These are phyloP conservation scores for Ypsolopha scabrella DNA, from an alignment of 2,888 invertebrate species.

Conservation along the genomic window DNA sequence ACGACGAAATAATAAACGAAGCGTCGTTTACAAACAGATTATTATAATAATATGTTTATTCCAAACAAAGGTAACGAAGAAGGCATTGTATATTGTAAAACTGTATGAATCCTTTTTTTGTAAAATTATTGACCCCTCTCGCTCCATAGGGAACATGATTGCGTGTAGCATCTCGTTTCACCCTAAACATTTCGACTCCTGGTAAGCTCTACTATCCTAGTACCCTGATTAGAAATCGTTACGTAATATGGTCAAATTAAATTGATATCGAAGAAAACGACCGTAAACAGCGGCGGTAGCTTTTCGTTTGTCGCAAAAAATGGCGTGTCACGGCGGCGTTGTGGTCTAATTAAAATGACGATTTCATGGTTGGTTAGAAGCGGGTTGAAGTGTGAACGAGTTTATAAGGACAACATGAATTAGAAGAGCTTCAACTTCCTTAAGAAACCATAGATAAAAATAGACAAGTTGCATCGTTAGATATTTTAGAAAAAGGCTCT, in stretches of 20 bases:
- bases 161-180: constrained; percentile 21
- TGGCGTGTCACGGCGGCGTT: no score
- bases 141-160: constrained; percentile 18
- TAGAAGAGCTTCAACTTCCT: neutral
- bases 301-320: no score
- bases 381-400: constrained; percentile 29
- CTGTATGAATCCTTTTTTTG: neutral
- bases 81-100: neutral
- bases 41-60: no score
- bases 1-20: no score
- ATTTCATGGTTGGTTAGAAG: constrained; percentile 13
- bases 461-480: neutral
- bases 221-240: constrained; percentile 28
- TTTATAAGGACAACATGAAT: constrained; percentile 24
- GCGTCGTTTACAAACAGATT: no score
- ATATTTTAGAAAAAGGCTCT: no score
- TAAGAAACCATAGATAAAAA: neutral
- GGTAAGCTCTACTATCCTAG: constrained; percentile 33
- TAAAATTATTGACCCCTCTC: neutral
- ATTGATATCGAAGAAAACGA: no score
- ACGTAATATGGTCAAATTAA: constrained; percentile 3
- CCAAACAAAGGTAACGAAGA: neutral
- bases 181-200: constrained; percentile 24
- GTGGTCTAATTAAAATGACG: no score
- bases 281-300: no score